phyloP scores from a whole-genome alignment of 2,797 vertebrate species.

The Momotus momota region DNA sequence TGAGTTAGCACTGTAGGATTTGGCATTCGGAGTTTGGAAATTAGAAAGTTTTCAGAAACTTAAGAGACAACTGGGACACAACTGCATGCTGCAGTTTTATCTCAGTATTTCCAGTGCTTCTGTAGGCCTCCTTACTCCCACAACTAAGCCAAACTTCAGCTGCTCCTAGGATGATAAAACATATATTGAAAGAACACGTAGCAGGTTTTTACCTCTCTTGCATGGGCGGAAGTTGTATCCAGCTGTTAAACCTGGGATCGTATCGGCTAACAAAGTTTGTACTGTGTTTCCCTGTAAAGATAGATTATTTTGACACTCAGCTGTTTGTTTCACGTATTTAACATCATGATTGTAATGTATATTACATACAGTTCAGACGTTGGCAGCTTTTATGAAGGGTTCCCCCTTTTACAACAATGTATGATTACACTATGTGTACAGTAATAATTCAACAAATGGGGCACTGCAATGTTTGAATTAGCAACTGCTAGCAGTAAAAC shows the following conservation, averaged over 20 bases:
- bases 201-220: conserved; percentile 92
- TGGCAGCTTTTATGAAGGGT: conserved; percentile 58
- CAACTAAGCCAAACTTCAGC: conserved; percentile 4
- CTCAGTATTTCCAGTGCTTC: neutral
- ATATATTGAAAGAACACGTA: conserved; percentile 32
- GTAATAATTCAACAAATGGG: conserved; percentile 69
- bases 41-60: conserved; percentile 2
- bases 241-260: conserved; percentile 99
- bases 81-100: neutral
- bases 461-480: conserved; percentile 60
- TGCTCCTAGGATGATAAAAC: conserved; percentile 13
- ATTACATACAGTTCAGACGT: conserved; percentile 52
- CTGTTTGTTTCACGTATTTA: conserved; percentile 70
- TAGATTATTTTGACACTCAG: conserved; percentile 77
- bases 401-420: conserved; percentile 60
- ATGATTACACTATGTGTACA: conserved; percentile 55
- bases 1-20: conserved; percentile 26
- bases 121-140: neutral
- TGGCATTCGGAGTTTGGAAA: conserved; percentile 8
- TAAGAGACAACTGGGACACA: neutral
- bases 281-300: conserved; percentile 96
- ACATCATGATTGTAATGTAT: conserved; percentile 62
- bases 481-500: conserved; percentile 47
- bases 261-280: conserved; percentile 99
- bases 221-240: conserved; percentile 99